phyloP scores from a whole-genome alignment of 2,888 invertebrate species.

The Drosophila borealis region DNA sequence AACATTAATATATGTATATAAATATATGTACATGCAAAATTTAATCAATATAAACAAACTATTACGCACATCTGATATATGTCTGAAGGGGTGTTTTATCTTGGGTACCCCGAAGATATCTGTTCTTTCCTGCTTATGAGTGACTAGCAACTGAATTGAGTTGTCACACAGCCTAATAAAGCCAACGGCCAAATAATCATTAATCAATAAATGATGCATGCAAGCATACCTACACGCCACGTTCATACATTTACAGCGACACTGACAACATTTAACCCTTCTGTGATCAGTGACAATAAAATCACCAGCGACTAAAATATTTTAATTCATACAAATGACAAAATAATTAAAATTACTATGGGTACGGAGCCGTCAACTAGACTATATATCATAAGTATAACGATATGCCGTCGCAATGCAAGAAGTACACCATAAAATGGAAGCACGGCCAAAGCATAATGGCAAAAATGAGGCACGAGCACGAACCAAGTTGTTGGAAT shows the following conservation, averaged over 20 bases:
- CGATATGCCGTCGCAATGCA: conserved; percentile 33
- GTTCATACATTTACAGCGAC: background rate
- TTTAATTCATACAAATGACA: conserved; percentile 79
- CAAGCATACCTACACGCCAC: conserved; percentile 2
- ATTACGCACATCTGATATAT: background rate
- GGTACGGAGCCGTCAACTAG: conserved; percentile 61
- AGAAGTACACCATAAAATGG: conserved; percentile 24
- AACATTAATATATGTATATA: background rate
- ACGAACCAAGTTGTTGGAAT: conserved; percentile 26
- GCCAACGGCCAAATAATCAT: conserved; percentile 56
- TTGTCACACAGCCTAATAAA: conserved; percentile 37
- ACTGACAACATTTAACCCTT: conserved; percentile 50
- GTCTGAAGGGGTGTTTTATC: background rate
- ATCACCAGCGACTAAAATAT: conserved; percentile 55
- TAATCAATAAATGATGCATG: conserved; percentile 63
- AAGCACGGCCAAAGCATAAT: conserved; percentile 50
- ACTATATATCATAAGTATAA: conserved; percentile 65
- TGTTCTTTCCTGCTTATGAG: background rate
- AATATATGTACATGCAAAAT: background rate
- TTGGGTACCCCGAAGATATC: background rate
- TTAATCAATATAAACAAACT: background rate
- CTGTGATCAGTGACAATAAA: conserved; percentile 29
- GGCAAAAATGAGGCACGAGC: conserved; percentile 56
- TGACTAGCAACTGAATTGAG: conserved; percentile 41
- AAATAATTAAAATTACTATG: conserved; percentile 78